Evolutionary conservation across 1,140 invertebrate genomes (phyloP).

Genomic region (Bombus confusus): DNA sequence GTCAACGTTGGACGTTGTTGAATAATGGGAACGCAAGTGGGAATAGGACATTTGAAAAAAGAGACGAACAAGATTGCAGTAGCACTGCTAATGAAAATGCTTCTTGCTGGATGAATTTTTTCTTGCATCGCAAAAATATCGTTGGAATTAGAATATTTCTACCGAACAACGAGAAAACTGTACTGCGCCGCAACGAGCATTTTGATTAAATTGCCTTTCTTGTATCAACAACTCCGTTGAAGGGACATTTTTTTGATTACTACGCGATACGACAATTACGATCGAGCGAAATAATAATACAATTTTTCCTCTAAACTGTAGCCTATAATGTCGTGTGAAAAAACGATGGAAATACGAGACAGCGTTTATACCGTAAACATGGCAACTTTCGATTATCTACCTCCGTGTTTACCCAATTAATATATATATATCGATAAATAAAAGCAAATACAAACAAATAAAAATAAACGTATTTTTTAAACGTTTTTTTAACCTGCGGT

Average conservation of each 20-base stretch:
- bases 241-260: no score
- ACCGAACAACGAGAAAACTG: not conserved
- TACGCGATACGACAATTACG: not conserved
- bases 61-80: not conserved
- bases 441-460: not conserved
- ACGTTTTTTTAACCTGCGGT: not conserved
- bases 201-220: no score
- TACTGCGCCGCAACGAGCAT: no score
- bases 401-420: no score
- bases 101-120: not conserved
- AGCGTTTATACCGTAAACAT: no score
- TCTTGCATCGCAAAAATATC: no score
- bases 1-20: not conserved
- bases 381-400: no score
- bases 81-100: not conserved
- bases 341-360: not conserved
- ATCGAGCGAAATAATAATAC: not conserved
- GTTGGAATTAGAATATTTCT: no score
- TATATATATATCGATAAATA: no score
- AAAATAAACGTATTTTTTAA: not conserved
- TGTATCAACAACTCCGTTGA: no score
- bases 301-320: not conserved
- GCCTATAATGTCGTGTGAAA: not conserved
- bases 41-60: not conserved
- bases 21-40: not conserved